Percentiles rank a stretch among this genome's conserved stretches.
Evolutionary conservation across 2,888 invertebrate species (phyloP).

Genomic region (Netelia fuscicornis): DNA sequence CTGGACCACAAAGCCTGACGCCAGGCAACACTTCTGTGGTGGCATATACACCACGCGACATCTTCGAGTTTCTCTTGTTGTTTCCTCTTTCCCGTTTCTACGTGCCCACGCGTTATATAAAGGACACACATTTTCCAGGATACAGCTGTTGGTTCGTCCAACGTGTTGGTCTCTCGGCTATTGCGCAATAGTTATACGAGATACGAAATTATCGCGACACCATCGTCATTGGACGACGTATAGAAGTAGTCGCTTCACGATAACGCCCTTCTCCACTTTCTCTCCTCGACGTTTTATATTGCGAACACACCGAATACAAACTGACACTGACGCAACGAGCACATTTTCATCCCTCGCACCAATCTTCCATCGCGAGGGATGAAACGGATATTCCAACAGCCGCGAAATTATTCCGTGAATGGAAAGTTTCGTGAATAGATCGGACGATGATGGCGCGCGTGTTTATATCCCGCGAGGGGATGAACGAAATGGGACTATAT

Average conservation of each 20-base stretch:
- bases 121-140: constrained; percentile 27
- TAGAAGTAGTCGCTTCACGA: constrained; percentile 49
- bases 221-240: constrained; percentile 61
- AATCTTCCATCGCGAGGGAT: background rate
- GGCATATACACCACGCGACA: constrained; percentile 20
- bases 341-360: background rate
- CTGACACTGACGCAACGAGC: background rate
- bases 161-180: background rate
- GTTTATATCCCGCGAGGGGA: background rate
- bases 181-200: constrained; percentile 59
- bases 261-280: constrained; percentile 27
- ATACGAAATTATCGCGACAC: constrained; percentile 66
- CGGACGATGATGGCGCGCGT: background rate
- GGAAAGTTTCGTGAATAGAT: background rate
- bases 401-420: background rate
- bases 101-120: background rate
- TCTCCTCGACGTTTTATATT: background rate
- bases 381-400: background rate
- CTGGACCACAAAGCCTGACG: constrained; percentile 60
- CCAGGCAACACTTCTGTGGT: constrained; percentile 7
- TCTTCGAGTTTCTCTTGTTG: constrained; percentile 53
- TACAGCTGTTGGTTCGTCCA: background rate
- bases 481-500: background rate
- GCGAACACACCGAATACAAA: background rate
- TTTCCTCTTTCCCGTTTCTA: constrained; percentile 9